phyloP scores from a whole-genome alignment of 2,797 vertebrate species.

The Rhodeus uyekii region DNA sequence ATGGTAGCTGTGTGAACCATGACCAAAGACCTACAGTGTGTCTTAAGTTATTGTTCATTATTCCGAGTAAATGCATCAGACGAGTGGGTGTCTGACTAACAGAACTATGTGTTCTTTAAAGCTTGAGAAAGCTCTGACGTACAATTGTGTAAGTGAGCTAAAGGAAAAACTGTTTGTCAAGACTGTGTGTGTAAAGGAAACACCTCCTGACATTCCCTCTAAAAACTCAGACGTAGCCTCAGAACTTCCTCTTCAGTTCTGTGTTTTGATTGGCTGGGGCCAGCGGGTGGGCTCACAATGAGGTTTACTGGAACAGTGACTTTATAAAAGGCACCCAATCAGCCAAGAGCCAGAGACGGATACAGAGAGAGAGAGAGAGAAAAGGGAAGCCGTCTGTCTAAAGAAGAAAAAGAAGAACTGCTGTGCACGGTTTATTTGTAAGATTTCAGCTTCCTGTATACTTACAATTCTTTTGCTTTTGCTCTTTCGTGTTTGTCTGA shows the following conservation, averaged over 20 bases:
- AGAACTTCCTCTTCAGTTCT: slow-evolving; percentile 27
- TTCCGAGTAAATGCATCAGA: neutral
- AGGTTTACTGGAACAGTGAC: neutral
- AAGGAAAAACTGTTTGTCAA: slow-evolving; percentile 24
- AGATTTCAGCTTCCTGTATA: neutral
- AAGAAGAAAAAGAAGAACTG: slow-evolving; percentile 10
- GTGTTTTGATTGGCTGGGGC: slow-evolving; percentile 33
- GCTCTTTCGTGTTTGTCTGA: neutral
- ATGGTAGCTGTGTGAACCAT: neutral
- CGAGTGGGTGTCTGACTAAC: neutral
- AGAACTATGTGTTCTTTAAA: neutral
- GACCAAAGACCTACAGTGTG: neutral
- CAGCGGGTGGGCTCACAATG: slow-evolving; percentile 7
- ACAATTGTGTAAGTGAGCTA: slow-evolving; percentile 25
- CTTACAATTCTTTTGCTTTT: neutral
- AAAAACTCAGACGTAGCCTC: slow-evolving; percentile 17
- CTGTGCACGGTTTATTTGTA: slow-evolving; percentile 1
- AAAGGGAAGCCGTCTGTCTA: slow-evolving; percentile 20
- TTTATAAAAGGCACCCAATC: slow-evolving; percentile 1
- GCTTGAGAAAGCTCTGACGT: slow-evolving; percentile 21
- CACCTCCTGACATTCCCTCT: slow-evolving; percentile 22
- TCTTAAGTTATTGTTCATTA: neutral
- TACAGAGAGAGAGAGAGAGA: neutral
- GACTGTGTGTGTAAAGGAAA: neutral
- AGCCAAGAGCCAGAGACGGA: neutral